These are phyloP conservation scores for Troides aeacus DNA, from an alignment of 2,888 invertebrate species.

Conservation along the genomic window DNA sequence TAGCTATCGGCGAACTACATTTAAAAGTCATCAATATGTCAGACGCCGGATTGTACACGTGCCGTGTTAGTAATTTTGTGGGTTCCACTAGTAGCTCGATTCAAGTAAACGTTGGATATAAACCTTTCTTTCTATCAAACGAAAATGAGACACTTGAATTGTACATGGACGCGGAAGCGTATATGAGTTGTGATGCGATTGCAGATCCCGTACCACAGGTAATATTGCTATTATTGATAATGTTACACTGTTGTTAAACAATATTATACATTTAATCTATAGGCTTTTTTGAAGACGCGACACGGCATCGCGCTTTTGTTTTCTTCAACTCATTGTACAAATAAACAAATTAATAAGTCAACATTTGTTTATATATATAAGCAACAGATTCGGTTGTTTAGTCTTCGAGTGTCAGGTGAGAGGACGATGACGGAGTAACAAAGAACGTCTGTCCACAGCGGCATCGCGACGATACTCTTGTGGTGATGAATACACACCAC, in stretches of 20 bases:
- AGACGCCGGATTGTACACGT: conserved; percentile 53
- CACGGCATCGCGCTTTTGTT: too few species aligned
- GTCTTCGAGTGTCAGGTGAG: too few species aligned
- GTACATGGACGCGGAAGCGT: conserved; percentile 29
- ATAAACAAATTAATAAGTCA: too few species aligned
- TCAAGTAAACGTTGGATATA: conserved; percentile 44
- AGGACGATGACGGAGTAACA: too few species aligned
- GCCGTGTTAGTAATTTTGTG: conserved; percentile 46
- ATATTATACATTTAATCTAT: not conserved
- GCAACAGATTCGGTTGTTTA: too few species aligned
- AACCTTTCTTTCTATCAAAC: conserved; percentile 43
- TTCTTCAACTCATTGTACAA: too few species aligned
- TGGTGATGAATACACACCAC: too few species aligned
- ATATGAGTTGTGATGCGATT: conserved; percentile 44
- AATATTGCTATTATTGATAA: conserved; percentile 13
- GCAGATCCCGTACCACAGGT: conserved; percentile 49
- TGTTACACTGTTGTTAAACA: not conserved
- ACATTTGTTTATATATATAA: too few species aligned
- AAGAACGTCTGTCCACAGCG: too few species aligned
- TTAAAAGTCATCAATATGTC: conserved; percentile 36
- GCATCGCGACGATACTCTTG: too few species aligned
- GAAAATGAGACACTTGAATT: conserved; percentile 41
- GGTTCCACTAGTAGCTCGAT: conserved; percentile 39
- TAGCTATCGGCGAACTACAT: conserved; percentile 37
- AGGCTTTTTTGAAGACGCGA: too few species aligned